Evolutionary conservation across 2,113 vertebrate genomes (phyloP).

Genomic region (Aphelocoma coerulescens): DNA sequence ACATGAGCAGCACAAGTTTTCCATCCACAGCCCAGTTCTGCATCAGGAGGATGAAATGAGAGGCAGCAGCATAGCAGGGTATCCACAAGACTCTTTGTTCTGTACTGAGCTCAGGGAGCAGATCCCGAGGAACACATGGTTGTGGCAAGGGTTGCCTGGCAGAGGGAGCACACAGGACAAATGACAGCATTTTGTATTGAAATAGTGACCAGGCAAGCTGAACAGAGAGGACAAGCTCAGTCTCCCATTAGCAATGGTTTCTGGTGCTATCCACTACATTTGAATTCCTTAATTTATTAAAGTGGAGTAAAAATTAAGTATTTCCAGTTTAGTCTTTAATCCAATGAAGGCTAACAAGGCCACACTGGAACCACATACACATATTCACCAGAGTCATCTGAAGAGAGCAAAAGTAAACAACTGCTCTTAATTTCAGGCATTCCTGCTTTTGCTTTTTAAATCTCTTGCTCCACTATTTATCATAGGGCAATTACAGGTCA

Average conservation of each 20-base stretch:
- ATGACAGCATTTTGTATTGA: not conserved
- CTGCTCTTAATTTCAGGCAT: not conserved
- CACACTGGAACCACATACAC: not conserved
- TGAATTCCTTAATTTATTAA: not conserved
- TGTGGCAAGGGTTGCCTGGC: not conserved
- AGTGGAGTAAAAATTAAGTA: not conserved
- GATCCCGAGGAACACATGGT: rapidly evolving
- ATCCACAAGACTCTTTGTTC: not conserved
- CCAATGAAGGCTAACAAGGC: not conserved
- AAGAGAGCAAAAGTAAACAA: not conserved
- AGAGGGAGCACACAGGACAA: too few species aligned
- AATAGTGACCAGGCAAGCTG: not conserved
- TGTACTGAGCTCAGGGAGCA: too few species aligned
- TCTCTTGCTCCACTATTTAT: not conserved
- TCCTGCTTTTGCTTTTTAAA: not conserved
- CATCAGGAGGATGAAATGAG: not conserved
- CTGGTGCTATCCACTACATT: not conserved
- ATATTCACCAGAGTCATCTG: not conserved
- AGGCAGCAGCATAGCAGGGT: rapidly evolving
- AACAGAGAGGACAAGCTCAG: not conserved
- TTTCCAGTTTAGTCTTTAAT: not conserved
- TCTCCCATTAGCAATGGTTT: not conserved
- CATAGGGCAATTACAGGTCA: not conserved
- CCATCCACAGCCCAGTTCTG: not conserved
- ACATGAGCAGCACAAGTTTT: not conserved